A percentile compares a stretch with the other conserved stretches of the same genome.
These are phyloP conservation scores for Hoplodrina blanda DNA, from an alignment of 2,888 invertebrate species.

Conservation along the genomic window DNA sequence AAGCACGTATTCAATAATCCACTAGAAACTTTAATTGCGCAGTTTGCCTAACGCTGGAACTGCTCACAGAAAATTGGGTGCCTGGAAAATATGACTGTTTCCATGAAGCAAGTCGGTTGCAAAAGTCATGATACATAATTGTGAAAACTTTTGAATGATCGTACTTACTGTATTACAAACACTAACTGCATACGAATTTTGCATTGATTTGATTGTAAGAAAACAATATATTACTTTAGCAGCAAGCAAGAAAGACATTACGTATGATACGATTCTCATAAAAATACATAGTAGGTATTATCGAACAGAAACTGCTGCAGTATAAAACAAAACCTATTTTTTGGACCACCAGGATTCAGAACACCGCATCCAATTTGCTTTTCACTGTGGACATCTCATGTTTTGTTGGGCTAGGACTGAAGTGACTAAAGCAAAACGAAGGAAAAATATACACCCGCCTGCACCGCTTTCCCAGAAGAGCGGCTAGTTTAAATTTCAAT, in stretches of 20 bases:
- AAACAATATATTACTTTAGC: no score
- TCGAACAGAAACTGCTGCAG: background rate
- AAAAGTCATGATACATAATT: slow-evolving; percentile 7
- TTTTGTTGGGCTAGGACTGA: slow-evolving; percentile 80
- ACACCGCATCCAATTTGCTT: slow-evolving; percentile 66
- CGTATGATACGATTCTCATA: no score
- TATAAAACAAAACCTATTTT: slow-evolving; percentile 19
- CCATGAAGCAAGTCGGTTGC: background rate
- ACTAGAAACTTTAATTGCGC: slow-evolving; percentile 1
- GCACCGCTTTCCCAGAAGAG: slow-evolving; percentile 81
- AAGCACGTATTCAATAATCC: slow-evolving; percentile 21
- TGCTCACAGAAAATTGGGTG: background rate
- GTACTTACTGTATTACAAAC: no score
- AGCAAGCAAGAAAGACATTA: no score
- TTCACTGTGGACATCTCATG: slow-evolving; percentile 68
- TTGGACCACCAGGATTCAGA: slow-evolving; percentile 48
- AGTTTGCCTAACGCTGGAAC: background rate
- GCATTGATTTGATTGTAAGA: no score
- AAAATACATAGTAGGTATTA: no score
- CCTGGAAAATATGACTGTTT: slow-evolving; percentile 5
- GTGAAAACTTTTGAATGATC: background rate
- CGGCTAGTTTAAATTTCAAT: slow-evolving; percentile 89
- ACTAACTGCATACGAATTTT: no score
- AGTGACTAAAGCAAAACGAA: slow-evolving; percentile 67
- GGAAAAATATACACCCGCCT: slow-evolving; percentile 69